Percentiles rank a stretch among this genome's conserved stretches.
Conservation (phyloP, 2,113 vertebrate genomes). For the Psittacula cyanocephala region DNA sequence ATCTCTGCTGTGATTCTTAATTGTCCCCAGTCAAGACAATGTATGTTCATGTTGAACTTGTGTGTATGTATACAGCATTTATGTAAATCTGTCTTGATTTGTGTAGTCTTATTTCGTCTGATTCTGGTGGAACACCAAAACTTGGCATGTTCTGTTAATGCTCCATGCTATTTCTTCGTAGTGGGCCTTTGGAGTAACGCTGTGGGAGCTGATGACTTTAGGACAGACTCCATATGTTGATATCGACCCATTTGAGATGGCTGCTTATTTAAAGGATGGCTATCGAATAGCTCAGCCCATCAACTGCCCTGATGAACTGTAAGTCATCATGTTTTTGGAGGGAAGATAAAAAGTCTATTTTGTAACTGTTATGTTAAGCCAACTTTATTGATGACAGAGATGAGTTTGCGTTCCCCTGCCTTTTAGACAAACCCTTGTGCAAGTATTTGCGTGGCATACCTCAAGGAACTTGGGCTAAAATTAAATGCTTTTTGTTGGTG, state of each 20-base stretch:
- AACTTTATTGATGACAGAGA: neutral
- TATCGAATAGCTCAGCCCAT: constrained; percentile 99
- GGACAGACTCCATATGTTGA: constrained; percentile 98
- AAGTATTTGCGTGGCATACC: neutral
- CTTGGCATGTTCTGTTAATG: neutral
- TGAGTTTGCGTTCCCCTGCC: neutral
- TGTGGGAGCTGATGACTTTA: constrained; percentile 99
- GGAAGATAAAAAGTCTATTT: fast-evolving
- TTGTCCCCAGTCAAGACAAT: neutral
- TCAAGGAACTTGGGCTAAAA: neutral
- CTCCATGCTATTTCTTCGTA: constrained; percentile 22
- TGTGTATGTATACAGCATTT: fast-evolving
- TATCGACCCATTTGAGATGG: constrained; percentile 99
- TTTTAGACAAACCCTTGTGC: neutral
- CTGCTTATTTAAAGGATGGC: constrained; percentile 96
- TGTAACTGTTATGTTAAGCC: neutral
- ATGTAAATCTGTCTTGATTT: neutral
- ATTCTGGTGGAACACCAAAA: neutral
- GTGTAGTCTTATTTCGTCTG: neutral
- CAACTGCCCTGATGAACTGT: constrained; percentile 99
- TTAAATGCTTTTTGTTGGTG: neutral
- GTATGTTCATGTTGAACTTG: neutral
- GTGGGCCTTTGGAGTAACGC: constrained; percentile 97
- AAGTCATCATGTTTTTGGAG: constrained; percentile 61
- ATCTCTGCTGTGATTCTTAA: neutral